Evolutionary conservation across 2,113 vertebrate species (phyloP).

Genomic region (Anoplopoma fimbria): DNA sequence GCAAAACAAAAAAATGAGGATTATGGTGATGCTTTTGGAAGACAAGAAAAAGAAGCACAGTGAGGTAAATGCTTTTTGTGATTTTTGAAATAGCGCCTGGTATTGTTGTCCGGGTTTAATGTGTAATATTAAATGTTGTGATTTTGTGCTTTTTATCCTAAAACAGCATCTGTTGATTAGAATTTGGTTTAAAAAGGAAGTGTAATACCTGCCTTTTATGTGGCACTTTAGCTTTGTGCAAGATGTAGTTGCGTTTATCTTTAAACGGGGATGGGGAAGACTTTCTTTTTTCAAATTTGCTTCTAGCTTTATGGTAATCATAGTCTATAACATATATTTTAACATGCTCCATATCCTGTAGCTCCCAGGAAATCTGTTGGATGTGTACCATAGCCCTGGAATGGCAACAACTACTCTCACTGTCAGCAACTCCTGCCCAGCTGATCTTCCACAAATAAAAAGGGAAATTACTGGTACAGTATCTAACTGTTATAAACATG

Average conservation of each 20-base stretch:
- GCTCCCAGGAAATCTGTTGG: conserved; percentile 89
- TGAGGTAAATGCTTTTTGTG: conserved; percentile 64
- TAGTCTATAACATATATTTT: background rate
- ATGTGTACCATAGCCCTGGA: conserved; percentile 86
- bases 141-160: background rate
- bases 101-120: background rate
- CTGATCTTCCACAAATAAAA: conserved; percentile 91
- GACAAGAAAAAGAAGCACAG: conserved; percentile 73
- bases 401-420: conserved; percentile 84
- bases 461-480: conserved; percentile 86
- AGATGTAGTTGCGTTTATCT: background rate
- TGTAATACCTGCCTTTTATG: background rate
- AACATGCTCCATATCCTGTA: conserved; percentile 44
- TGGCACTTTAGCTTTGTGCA: background rate
- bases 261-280: background rate
- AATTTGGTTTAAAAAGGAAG: background rate
- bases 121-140: background rate
- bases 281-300: conserved; percentile 18
- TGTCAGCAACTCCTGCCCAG: conserved; percentile 92
- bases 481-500: background rate
- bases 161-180: background rate
- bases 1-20: conserved; percentile 64
- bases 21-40: conserved; percentile 80
- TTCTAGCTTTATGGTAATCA: background rate
- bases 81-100: background rate